Conservation (phyloP, 2,113 vertebrate genomes). For the Macrotis lagotis region DNA sequence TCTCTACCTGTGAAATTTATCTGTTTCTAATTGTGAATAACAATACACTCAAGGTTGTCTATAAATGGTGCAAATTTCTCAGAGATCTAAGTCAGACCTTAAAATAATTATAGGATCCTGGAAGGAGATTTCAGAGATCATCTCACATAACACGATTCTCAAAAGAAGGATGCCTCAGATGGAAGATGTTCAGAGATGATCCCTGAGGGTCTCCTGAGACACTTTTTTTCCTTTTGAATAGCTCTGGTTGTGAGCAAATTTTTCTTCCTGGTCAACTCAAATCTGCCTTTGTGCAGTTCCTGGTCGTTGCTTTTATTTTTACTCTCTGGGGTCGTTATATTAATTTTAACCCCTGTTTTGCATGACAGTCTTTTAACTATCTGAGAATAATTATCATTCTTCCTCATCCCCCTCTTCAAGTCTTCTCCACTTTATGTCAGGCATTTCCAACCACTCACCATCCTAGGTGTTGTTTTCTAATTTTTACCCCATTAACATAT, state of each 20-base stretch:
- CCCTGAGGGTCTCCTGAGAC: neutral
- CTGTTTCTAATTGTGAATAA: conserved; percentile 78
- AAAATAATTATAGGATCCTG: neutral
- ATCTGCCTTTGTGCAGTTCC: neutral
- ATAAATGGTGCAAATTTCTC: conserved; percentile 67
- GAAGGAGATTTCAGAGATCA: neutral
- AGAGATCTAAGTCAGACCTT: conserved; percentile 24
- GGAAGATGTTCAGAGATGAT: neutral
- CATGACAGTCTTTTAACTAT: neutral
- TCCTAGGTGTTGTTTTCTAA: neutral
- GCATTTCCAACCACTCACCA: neutral
- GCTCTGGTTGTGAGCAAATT: neutral
- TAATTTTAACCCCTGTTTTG: neutral
- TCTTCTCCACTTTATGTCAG: neutral
- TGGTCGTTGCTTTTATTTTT: neutral
- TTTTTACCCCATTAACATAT: neutral
- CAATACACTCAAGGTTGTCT: conserved; percentile 75
- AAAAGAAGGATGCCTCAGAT: neutral
- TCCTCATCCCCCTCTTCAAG: neutral
- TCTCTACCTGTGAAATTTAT: conserved; percentile 77
- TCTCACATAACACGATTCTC: neutral
- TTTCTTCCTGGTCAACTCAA: neutral
- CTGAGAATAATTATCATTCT: neutral
- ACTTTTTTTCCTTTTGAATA: neutral
- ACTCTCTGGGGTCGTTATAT: neutral